These are phyloP conservation scores for Turritopsis rubra DNA, from an alignment of 30 jellyfish, hydroid and myxozoan genomes.

Conservation along the genomic window DNA sequence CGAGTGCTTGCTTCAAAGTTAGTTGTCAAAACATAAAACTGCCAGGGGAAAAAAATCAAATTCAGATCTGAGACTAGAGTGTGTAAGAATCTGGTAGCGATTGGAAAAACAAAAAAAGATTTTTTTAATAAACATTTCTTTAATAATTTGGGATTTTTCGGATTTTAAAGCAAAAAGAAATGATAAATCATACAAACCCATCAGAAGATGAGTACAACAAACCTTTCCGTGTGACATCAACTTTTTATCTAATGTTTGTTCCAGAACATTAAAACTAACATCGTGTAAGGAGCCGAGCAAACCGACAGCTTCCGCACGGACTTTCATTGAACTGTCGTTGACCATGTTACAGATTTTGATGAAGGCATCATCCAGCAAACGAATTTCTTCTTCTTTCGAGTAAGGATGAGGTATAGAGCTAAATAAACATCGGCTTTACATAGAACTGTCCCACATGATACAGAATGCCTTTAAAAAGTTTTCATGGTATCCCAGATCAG, in stretches of 20 bases:
- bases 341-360: slow-evolving; percentile 83
- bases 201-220: neutral
- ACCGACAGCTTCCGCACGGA: slow-evolving; percentile 91
- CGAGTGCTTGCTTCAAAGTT: no score
- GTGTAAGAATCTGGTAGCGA: no score
- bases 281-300: slow-evolving; percentile 84
- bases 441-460: no score
- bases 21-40: no score
- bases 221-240: slow-evolving; percentile 87
- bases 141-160: no score
- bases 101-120: neutral
- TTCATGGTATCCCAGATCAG: no score
- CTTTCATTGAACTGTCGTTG: slow-evolving; percentile 89
- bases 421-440: neutral
- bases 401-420: slow-evolving; percentile 12
- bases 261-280: slow-evolving; percentile 57
- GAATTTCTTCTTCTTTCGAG: slow-evolving; percentile 27
- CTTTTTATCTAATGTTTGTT: slow-evolving; percentile 85
- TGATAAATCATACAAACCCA: no score
- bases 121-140: no score
- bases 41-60: no score
- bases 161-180: no score
- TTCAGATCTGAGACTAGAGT: no score
- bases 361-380: slow-evolving; percentile 84
- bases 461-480: no score